These are phyloP conservation scores for Nymphalis urticae DNA, from an alignment of 2,888 invertebrate genomes.

Conservation along the genomic window DNA sequence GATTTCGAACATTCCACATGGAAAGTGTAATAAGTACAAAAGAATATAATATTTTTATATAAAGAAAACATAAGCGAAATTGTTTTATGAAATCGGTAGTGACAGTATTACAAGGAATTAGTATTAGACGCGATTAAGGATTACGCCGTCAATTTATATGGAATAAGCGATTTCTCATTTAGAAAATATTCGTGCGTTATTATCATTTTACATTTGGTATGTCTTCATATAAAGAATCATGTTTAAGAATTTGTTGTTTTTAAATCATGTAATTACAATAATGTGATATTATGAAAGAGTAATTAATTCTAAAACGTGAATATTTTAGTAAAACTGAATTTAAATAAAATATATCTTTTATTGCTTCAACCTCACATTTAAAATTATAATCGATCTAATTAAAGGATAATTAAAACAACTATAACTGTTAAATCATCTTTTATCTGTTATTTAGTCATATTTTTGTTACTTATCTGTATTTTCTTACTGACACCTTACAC, in stretches of 20 bases:
- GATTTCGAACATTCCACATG: slow-evolving; percentile 78
- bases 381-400: neutral
- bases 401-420: neutral
- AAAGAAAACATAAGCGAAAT: slow-evolving; percentile 54
- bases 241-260: slow-evolving; percentile 55
- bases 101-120: slow-evolving; percentile 73
- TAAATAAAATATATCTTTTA: slow-evolving; percentile 51
- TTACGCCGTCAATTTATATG: slow-evolving; percentile 60
- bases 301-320: slow-evolving; percentile 70
- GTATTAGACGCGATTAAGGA: slow-evolving; percentile 56
- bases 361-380: slow-evolving; percentile 18
- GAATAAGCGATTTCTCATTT: slow-evolving; percentile 53
- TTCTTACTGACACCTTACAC: too few species aligned
- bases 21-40: slow-evolving; percentile 79
- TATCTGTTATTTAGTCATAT: too few species aligned
- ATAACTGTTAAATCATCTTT: neutral
- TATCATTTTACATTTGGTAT: slow-evolving; percentile 69
- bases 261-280: slow-evolving; percentile 35
- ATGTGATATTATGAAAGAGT: slow-evolving; percentile 57
- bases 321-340: slow-evolving; percentile 78
- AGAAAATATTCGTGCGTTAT: slow-evolving; percentile 60
- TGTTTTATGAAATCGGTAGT: slow-evolving; percentile 68
- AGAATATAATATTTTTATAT: slow-evolving; percentile 80
- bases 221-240: slow-evolving; percentile 58
- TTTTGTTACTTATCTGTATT: too few species aligned